Evolutionary conservation across 30 jellyfish, hydroid and myxozoan genomes (phyloP).

Genomic region (Rhopilema esculentum): DNA sequence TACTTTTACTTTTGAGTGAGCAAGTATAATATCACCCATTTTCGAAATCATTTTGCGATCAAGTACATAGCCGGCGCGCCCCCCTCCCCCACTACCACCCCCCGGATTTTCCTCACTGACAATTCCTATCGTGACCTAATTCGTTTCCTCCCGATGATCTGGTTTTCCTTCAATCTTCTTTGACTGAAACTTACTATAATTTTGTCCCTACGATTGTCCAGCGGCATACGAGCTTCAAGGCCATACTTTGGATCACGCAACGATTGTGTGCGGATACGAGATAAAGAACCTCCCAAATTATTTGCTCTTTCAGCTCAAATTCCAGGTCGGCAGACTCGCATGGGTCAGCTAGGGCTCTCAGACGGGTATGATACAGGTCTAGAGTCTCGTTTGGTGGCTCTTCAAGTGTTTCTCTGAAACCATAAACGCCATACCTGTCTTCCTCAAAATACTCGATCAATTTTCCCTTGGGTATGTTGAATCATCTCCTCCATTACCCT

Average conservation of each 20-base stretch:
- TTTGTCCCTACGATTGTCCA: slow-evolving; percentile 9
- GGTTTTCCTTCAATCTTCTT: slow-evolving; percentile 11
- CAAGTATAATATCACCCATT: no score
- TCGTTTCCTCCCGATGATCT: no score
- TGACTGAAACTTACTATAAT: slow-evolving; percentile 17
- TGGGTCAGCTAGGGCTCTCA: slow-evolving; percentile 1
- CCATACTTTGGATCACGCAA: slow-evolving; percentile 12
- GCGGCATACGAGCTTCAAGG: not conserved
- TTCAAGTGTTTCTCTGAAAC: not conserved
- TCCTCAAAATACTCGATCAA: slow-evolving; percentile 1
- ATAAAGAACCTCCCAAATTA: slow-evolving; percentile 17
- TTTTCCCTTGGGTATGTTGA: not conserved
- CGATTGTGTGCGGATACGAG: slow-evolving; percentile 14
- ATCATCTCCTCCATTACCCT: slow-evolving; percentile 1
- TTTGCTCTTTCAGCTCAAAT: slow-evolving; percentile 22
- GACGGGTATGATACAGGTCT: not conserved
- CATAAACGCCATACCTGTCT: not conserved
- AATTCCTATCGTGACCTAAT: no score
- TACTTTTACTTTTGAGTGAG: no score
- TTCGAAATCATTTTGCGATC: no score
- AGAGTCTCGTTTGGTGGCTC: not conserved
- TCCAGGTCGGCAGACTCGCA: slow-evolving; percentile 14
- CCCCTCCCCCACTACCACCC: no score
- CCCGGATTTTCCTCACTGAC: no score
- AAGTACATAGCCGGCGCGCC: no score